Percentiles rank a stretch among this genome's conserved stretches.
Conservation (phyloP, 2,797 vertebrate genomes). For the Characodon lateralis region DNA sequence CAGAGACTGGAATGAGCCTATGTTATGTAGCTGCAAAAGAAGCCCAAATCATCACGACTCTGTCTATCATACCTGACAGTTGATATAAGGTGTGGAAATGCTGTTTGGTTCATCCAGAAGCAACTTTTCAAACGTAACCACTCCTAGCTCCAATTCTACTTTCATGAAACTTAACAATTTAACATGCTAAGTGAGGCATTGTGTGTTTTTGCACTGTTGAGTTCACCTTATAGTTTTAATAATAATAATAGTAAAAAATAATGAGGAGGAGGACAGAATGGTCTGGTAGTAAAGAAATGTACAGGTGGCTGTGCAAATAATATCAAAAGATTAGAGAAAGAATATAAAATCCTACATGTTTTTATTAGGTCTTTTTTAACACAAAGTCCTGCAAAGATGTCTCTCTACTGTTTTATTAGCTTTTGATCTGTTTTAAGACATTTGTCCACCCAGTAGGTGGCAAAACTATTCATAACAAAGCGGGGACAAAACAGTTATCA, state of each 20-base stretch:
- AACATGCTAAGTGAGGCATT: not conserved
- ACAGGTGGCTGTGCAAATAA: too few relatives aligned
- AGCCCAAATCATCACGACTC: not conserved
- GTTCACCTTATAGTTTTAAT: too few relatives aligned
- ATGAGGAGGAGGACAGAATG: too few relatives aligned
- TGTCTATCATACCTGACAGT: not conserved
- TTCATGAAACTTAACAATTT: not conserved
- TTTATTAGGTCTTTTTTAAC: slow-evolving; percentile 12
- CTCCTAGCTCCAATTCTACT: not conserved
- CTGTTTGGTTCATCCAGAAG: not conserved
- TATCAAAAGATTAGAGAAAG: too few relatives aligned
- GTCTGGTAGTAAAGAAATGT: too few relatives aligned
- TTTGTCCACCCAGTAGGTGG: slow-evolving; percentile 43
- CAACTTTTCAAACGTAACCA: not conserved
- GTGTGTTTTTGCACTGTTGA: too few relatives aligned
- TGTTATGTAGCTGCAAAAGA: too few relatives aligned
- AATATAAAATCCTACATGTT: not conserved
- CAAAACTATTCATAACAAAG: slow-evolving; percentile 56
- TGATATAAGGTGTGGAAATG: not conserved
- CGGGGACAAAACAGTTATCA: slow-evolving; percentile 36
- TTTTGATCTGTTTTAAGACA: slow-evolving; percentile 52
- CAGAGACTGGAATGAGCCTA: too few relatives aligned
- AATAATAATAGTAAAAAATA: too few relatives aligned
- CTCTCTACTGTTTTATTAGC: slow-evolving; percentile 14
- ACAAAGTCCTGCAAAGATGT: slow-evolving; percentile 24